Evolutionary conservation across 1,140 invertebrate species (phyloP), one percentile per base, ranked within the genome.

Genomic region (Scaptomyza montana): DNA sequence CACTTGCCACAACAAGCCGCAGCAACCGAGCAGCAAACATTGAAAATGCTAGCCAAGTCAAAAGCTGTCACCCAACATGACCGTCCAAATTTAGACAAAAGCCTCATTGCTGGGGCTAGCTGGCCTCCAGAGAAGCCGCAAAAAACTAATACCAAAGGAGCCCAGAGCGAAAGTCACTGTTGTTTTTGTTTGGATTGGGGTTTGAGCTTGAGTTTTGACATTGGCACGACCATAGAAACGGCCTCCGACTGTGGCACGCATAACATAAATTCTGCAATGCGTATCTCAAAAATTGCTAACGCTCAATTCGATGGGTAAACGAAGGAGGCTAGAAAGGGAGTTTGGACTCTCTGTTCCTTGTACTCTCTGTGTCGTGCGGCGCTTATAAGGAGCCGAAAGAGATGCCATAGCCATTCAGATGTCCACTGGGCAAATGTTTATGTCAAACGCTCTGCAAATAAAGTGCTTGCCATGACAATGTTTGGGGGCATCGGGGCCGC

Each of bases 371-470:
- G 82, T 89, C 84, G 79, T 79, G 41, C 59, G 54, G 63, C 33
- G 70, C 84, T 74, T 89, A 87, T 87, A 87, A 79, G 84, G 84
- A 84, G 77, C 84, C 80, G 39, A 86, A 71, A 87, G 76, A 89
- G 84, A 77, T 55, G 69, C 84, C 84, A 74, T 77, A 69, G 76
- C 84, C 84, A 87, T 87, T 87, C 84, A 87, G 79, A 79, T 87
- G 84, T 87, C 84, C 84, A 73, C 85, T 84, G 84, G 84, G 84
- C 84, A 87, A 87, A 87, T 87, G 84, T 87, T 87, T 87, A 87
- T 87, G 84, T 87, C 84, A 87, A 89, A 84, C 84, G 84, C 76
- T 76, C 79, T 77, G 84, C 84, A 87, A 87, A 87, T 87, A 87
- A 87, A 87, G 84, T 87, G 84, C 84, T 87, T 86, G 84, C 65